Base-by-base conservation (phyloP, 2,113 vertebrate genomes). In the Aspiorhynchus laticeps region DNA sequence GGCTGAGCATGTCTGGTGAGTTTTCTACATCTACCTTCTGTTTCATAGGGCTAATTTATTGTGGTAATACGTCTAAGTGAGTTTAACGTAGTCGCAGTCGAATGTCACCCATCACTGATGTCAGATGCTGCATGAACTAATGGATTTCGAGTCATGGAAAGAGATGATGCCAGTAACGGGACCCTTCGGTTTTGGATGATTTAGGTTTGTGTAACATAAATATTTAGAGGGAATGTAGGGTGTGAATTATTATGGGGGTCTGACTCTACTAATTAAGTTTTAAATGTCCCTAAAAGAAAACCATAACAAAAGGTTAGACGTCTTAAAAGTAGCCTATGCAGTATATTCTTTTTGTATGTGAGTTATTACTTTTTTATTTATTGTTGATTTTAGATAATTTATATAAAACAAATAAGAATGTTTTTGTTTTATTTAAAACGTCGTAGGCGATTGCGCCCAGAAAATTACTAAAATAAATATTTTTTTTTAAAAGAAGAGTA, bases 1-100 rank as follows among this genome's bases (percentile, higher is more conserved):
- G 61, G 87, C 77, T 7, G 78, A n/a, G 31, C 56, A 21, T 74
- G 63, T 82, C 73, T 63, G 67, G 71, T 36, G 65, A 83, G 81
- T 33, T 71, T 71, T 26, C 56, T n/a, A 33, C 28, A 71, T 33
- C 43, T 71, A 33, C 2, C 10, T n/a, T 69, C 17, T 15, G 6
- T 51, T 51, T 24, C 28, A 67, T 69, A 31, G 7, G 56, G 7
- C 0, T 33, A 0, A 21, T 71, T 51, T 51, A 51, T 71, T n/a
- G 63, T 36, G 43, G 26, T 5, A 36, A 67, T 12, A 12, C 0
- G 3, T 59, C 56, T 17, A 15, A 36, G 11, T 11, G n/a, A 15
- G 24, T 26, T 71, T 69, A 26, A 56, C 69, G 75, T 9, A 46
- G 83, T 61, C 41, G 43, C 41, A 28, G 14, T 36, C 56, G 17